A percentile compares a stretch with the other conserved stretches of the same genome.
phyloP scores from a whole-genome alignment of 2,797 vertebrate genomes.

The Chrosomus eos region DNA sequence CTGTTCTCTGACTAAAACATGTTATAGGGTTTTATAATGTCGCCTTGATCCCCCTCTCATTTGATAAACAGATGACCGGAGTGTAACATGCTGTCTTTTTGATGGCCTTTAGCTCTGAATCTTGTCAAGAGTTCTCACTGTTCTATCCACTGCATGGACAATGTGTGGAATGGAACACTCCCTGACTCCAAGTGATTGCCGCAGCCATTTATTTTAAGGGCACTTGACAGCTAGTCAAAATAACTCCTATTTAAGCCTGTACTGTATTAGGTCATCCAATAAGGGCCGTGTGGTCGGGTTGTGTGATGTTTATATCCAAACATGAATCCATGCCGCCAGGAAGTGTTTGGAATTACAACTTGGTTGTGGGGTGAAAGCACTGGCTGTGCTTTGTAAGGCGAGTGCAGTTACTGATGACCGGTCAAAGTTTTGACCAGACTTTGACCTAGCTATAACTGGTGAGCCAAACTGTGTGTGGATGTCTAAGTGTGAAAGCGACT shows the following conservation, averaged over 20 bases:
- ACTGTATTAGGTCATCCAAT: conserved; percentile 58
- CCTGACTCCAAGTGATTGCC: conserved; percentile 34
- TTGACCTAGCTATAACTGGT: conserved; percentile 49
- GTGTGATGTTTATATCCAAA: conserved; percentile 52
- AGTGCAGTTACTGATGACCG: conserved; percentile 24
- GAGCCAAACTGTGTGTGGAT: conserved; percentile 27
- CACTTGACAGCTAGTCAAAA: conserved; percentile 56
- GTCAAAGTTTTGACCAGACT: conserved; percentile 51
- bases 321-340: conserved; percentile 37
- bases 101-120: conserved; percentile 52
- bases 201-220: conserved; percentile 48
- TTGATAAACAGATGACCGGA: conserved; percentile 20
- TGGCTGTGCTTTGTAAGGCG: conserved; percentile 38
- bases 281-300: conserved; percentile 23
- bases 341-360: conserved; percentile 52
- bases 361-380: conserved; percentile 44
- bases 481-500: conserved; percentile 14
- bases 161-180: conserved; percentile 51
- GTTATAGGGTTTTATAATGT: not conserved
- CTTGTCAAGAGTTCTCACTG: conserved; percentile 42
- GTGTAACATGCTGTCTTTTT: conserved; percentile 36
- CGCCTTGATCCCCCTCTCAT: not conserved
- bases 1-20: conserved; percentile 8
- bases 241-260: conserved; percentile 50
- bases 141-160: conserved; percentile 31